phyloP scores from a whole-genome alignment of 2,113 vertebrate species.

The Myiozetetes cayanensis region DNA sequence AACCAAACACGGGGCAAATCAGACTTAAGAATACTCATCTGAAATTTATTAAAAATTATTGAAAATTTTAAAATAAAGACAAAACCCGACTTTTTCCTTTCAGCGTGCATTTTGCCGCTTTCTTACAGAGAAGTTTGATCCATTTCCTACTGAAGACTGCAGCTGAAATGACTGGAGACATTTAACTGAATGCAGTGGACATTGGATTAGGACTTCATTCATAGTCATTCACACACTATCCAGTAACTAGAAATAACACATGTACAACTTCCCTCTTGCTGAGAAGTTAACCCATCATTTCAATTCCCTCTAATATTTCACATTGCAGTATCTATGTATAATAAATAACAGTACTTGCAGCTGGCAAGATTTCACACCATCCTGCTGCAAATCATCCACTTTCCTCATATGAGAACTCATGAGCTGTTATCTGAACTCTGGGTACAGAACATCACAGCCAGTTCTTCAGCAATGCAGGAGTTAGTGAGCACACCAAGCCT shows the following conservation, averaged over 20 bases:
- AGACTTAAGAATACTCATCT: neutral
- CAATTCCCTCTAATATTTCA: neutral
- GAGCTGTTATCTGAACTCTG: neutral
- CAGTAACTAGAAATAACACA: neutral
- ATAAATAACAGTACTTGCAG: neutral
- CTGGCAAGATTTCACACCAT: neutral
- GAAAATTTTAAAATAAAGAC: neutral
- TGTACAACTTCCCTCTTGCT: neutral
- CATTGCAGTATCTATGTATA: neutral
- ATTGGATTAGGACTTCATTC: neutral
- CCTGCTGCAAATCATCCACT: neutral
- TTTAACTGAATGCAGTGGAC: neutral
- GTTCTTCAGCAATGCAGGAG: neutral
- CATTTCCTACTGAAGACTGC: neutral
- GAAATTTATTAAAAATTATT: neutral
- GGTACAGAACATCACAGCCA: neutral
- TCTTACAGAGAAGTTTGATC: neutral
- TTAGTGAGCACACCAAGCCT: neutral
- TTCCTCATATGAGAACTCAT: neutral
- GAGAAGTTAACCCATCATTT: neutral
- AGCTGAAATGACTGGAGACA: neutral
- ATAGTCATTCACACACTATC: neutral
- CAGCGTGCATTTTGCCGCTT: neutral
- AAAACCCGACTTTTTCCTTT: neutral
- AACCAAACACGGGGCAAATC: neutral